Evolutionary conservation across 1,140 invertebrate genomes (phyloP), one percentile per base, ranked within the genome.

Genomic region (Arion vulgaris): DNA sequence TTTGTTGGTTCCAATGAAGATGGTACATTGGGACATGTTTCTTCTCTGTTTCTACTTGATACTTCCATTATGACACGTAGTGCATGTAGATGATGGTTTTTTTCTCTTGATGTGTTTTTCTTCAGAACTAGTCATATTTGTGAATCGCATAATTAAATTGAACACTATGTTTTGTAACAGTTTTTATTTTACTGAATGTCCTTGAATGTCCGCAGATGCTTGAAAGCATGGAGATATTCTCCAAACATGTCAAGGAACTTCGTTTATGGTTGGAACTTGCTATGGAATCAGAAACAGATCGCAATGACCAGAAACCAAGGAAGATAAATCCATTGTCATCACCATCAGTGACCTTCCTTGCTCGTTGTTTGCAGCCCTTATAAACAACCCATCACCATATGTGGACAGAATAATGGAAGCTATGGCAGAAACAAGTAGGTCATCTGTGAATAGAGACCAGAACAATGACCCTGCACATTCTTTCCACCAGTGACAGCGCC

Each of bases 341-440:
- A 66, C 26, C 51, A 66, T 66, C 57, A 32, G 32, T 68, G 36
- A 39, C 1, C 5, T 81, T 73, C 26, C 69, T 74, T 2, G 69
- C 71, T 26, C 28, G 34, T 15, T 73, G 69, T 17, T 23, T 81
- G 17, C 69, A 19, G 38, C 32, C 45, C 26, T 81, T 2, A 74
- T 81, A 19, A 81, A 73, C 80, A 81, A 74, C 71, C 80, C 80
- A 28, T 13, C 36, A 23, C 80, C 80, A 28, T 81, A 73, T 49
- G 28, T 74, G 34, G 80, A 81, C 71, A 72, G 80, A 38, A 28
- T 81, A 1, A 36, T 81, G 68, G 80, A 80, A 36, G 32, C 28
- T 41, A 23, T 71, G 1, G 9, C 78, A 1, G 78, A 49, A 19
- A 41, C 66, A 45, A 51, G 34, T 13, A 45, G 74, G 32, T 28